phyloP scores from a whole-genome alignment of 1,140 invertebrate genomes.

The Dendrolimus punctatus region DNA sequence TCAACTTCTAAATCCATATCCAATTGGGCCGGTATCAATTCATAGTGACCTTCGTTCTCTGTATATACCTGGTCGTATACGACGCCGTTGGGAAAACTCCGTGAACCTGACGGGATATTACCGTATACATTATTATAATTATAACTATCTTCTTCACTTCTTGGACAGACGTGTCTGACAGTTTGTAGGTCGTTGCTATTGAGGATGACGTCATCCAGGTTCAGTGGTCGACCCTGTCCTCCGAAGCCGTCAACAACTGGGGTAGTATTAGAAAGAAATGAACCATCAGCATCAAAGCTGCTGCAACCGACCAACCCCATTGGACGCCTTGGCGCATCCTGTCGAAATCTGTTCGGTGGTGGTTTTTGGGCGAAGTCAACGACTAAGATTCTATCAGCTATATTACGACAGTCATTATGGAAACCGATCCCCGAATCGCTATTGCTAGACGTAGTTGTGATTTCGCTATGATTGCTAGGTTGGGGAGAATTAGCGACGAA shows the following conservation, averaged over 20 bases:
- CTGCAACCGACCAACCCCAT: constrained; percentile 58
- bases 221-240: constrained; percentile 59
- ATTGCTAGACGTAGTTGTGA: constrained; percentile 91
- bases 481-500: constrained; percentile 83
- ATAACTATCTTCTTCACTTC: constrained; percentile 48
- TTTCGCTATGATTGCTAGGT: constrained; percentile 84
- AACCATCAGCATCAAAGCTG: constrained; percentile 56
- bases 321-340: constrained; percentile 51
- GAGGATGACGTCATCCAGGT: constrained; percentile 55
- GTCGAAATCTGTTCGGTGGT: constrained; percentile 51
- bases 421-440: constrained; percentile 96
- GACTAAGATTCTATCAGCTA: constrained; percentile 86
- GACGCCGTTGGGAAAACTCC: constrained; percentile 34
- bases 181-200: constrained; percentile 42
- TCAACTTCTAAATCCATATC: constrained; percentile 46
- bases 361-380: constrained; percentile 80
- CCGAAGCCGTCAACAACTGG: constrained; percentile 68
- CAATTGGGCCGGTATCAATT: constrained; percentile 47
- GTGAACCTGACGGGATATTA: constrained; percentile 40
- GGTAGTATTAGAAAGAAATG: constrained; percentile 64
- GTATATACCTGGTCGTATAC: constrained; percentile 65
- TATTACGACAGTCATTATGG: constrained; percentile 86
- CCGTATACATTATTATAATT: constrained; percentile 56
- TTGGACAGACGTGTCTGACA: constrained; percentile 30
- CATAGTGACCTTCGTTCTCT: constrained; percentile 63